A percentile compares a stretch with the other conserved stretches of the same genome.
Conservation (phyloP, 2,888 invertebrate genomes). For the Sphecodes monilicornis region DNA sequence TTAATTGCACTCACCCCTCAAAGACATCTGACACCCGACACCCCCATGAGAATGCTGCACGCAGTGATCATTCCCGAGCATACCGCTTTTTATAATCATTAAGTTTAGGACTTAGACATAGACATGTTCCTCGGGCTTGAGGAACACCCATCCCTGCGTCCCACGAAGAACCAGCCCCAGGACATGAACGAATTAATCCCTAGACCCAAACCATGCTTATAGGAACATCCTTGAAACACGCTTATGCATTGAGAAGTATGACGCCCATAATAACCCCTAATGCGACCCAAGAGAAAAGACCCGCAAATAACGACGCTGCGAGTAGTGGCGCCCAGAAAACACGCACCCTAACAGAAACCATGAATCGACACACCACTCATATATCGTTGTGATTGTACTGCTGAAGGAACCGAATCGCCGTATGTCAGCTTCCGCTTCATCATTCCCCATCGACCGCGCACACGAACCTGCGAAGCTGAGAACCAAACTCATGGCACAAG, state of each 20-base stretch:
- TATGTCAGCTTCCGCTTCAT: constrained; percentile 51
- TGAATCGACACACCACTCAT: background rate
- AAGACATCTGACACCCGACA: constrained; percentile 48
- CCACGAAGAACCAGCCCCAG: background rate
- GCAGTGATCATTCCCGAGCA: constrained; percentile 47
- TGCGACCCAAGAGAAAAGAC: background rate
- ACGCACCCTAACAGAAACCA: constrained; percentile 24
- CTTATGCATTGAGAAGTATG: constrained; percentile 33
- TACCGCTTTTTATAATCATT: constrained; percentile 36
- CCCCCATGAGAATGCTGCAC: constrained; percentile 51
- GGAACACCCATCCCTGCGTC: background rate
- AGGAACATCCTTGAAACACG: constrained; percentile 25
- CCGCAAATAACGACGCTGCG: constrained; percentile 16
- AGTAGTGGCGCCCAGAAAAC: constrained; percentile 6
- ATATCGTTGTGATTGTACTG: background rate
- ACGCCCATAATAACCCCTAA: constrained; percentile 8
- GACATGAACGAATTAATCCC: constrained; percentile 41
- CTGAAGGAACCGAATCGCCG: background rate
- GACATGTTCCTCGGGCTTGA: background rate
- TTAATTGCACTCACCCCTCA: constrained; percentile 62
- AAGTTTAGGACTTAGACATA: background rate
- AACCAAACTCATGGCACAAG: constrained; percentile 43
- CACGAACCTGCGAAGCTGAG: constrained; percentile 9
- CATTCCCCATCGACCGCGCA: constrained; percentile 15
- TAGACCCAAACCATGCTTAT: constrained; percentile 35